These are phyloP conservation scores for Triplophysa rosa DNA, from an alignment of 2,113 vertebrate species.

Conservation along the genomic window DNA sequence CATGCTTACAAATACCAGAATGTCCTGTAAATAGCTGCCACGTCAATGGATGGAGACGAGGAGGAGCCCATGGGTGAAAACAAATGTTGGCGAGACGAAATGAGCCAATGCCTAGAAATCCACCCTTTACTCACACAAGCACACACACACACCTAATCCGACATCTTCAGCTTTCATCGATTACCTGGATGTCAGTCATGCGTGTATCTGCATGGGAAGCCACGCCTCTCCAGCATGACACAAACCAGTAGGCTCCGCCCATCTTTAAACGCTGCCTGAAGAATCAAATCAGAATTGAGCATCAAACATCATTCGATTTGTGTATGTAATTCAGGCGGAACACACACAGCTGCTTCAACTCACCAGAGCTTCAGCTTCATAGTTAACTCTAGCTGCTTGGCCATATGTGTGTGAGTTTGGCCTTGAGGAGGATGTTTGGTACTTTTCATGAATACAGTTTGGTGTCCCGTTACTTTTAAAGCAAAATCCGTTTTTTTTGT, in stretches of 20 bases:
- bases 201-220: conserved; percentile 42
- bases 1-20: conserved; percentile 55
- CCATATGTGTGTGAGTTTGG: not conserved
- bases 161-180: conserved; percentile 12
- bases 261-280: not conserved
- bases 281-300: too few relatives aligned
- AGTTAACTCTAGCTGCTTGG: not conserved
- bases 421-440: not conserved
- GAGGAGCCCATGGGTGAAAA: conserved; percentile 28
- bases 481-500: too few relatives aligned
- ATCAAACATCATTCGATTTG: not conserved
- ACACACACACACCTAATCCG: conserved; percentile 1
- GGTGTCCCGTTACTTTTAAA: too few relatives aligned
- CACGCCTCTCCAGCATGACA: conserved; percentile 29
- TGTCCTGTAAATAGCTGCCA: conserved; percentile 30
- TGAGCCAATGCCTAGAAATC: conserved; percentile 36
- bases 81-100: not conserved
- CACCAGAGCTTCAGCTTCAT: not conserved
- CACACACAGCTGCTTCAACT: conserved; percentile 18
- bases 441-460: not conserved
- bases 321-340: conserved; percentile 3
- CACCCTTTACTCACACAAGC: not conserved
- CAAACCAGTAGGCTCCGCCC: conserved; percentile 4
- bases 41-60: conserved; percentile 36
- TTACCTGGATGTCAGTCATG: conserved; percentile 19